Base-by-base conservation (phyloP, 2,888 invertebrate genomes). In the Epirrhoe tristata region DNA sequence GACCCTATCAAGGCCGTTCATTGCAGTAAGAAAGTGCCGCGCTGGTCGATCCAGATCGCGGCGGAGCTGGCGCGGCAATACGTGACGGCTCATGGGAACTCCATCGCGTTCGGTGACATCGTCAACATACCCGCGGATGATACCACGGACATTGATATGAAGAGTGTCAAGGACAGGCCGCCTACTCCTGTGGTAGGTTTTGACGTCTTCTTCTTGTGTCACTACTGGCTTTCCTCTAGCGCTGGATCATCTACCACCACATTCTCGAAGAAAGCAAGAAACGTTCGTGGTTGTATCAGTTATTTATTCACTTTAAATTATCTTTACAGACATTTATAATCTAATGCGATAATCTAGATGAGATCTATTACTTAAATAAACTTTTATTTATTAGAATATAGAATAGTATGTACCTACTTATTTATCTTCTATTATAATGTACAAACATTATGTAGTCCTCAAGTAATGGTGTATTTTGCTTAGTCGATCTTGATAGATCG, bases 171-270 rank as follows among this genome's bases (percentile, higher is more conserved):
- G 58, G 83, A 87, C 34, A 81, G 93, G 57, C 84, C 86, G 0
- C 91, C 93, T 0, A 93, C 93, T 0, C 93, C 93, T 68, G 91
- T 93, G 81, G 93, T 93, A 80, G 46, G 83, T 10, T 24, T 24
- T 24, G 24, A 24, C 3, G 24, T 24, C 24, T 24, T 24, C 24
- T 24, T 39, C 0, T 39, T 10, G 8, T 36, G 1, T 7, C 8
- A 36, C 6, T 5, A 36, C 39, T 24, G 39, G 7, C 39, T 39
- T 10, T 0, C 10, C 8, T 10, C 7, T 10, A 8, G 4, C 6
- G 39, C 34, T 34, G 34, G 7, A 4, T 24, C 34, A 34, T n/a
- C 34, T 34, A 34, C 5, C n/a, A n/a, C 34, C 5, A 34, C 34
- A 4, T 34, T 34, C 34, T 7, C 0, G 3, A 32, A 6, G 7